Percentiles rank a stretch among this genome's conserved stretches.
phyloP scores from a whole-genome alignment of 2,797 vertebrate genomes.

The Danio tinwini region DNA sequence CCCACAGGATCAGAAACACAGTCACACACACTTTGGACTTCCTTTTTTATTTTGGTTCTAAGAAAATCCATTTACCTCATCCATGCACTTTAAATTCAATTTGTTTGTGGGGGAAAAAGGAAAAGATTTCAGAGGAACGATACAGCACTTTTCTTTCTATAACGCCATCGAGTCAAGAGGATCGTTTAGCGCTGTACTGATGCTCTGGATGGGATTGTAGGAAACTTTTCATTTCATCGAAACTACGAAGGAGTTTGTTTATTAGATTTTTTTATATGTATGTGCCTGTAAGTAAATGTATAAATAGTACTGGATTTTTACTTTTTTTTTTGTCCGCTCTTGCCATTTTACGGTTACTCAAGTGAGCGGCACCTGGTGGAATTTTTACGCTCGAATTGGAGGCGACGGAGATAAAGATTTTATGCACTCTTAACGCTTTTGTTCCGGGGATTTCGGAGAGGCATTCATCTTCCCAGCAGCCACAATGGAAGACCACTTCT shows the following conservation, averaged over 20 bases:
- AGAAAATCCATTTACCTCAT: slow-evolving; percentile 93
- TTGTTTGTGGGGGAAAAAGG: slow-evolving; percentile 57
- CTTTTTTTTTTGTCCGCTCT: slow-evolving; percentile 5
- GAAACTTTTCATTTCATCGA: slow-evolving; percentile 57
- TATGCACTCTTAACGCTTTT: slow-evolving; percentile 45
- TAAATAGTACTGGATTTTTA: slow-evolving; percentile 59
- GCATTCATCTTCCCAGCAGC: slow-evolving; percentile 47
- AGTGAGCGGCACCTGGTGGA: slow-evolving; percentile 37
- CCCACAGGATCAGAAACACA: slow-evolving; percentile 70
- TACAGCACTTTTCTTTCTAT: slow-evolving; percentile 91
- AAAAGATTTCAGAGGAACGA: slow-evolving; percentile 67
- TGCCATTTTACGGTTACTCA: slow-evolving; percentile 43
- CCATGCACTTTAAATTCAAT: slow-evolving; percentile 97
- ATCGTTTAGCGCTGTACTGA: slow-evolving; percentile 17
- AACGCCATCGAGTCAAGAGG: slow-evolving; percentile 36
- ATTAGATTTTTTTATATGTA: slow-evolving; percentile 43
- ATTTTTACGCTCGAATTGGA: slow-evolving; percentile 44
- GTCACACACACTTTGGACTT: slow-evolving; percentile 77
- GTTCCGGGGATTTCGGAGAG: slow-evolving; percentile 49
- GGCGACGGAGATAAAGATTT: slow-evolving; percentile 36
- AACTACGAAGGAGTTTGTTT: slow-evolving; percentile 51
- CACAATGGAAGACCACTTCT: slow-evolving; percentile 49
- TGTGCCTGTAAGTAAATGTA: slow-evolving; percentile 59
- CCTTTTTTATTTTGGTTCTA: slow-evolving; percentile 48
- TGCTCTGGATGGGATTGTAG: slow-evolving; percentile 51